Conservation (phyloP, 2,888 invertebrate species). For the Diogma glabrata region DNA sequence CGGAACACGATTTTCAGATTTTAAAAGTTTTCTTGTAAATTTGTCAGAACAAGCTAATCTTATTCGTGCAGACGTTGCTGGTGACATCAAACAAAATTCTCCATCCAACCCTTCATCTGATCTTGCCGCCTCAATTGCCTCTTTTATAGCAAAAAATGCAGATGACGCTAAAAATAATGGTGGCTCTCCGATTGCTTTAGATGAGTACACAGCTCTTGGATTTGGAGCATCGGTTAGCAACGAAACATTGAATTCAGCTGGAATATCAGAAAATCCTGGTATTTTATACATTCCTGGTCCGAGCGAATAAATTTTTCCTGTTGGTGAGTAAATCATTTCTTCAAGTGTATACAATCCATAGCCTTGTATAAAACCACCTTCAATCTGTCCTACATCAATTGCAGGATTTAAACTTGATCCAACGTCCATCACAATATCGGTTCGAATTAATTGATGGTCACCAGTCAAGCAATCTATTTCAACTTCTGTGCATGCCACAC, state of each 20-base stretch:
- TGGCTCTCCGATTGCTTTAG: constrained; percentile 96
- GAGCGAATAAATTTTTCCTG: constrained; percentile 66
- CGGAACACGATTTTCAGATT: constrained; percentile 43
- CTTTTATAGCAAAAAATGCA: constrained; percentile 79
- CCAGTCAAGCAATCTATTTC: constrained; percentile 92
- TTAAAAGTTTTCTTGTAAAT: constrained; percentile 54
- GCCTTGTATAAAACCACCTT: constrained; percentile 91
- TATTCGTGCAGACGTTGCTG: constrained; percentile 80
- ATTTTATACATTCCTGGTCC: constrained; percentile 93
- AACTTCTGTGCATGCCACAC: constrained; percentile 76
- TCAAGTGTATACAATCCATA: constrained; percentile 87
- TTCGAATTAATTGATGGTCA: constrained; percentile 76
- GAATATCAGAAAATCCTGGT: constrained; percentile 87
- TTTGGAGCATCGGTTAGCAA: constrained; percentile 84
- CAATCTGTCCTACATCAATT: constrained; percentile 93
- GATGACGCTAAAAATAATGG: constrained; percentile 84
- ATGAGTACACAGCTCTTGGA: constrained; percentile 85
- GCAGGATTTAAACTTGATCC: constrained; percentile 93
- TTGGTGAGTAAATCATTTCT: constrained; percentile 76
- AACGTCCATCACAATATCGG: constrained; percentile 95
- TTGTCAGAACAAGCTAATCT: constrained; percentile 81
- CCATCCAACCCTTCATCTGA: constrained; percentile 49
- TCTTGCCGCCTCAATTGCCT: constrained; percentile 72
- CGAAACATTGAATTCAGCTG: constrained; percentile 83
- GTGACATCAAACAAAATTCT: constrained; percentile 60